Percentiles rank a stretch among this genome's conserved stretches.
Evolutionary conservation across 2,113 vertebrate genomes (phyloP).

Genomic region (Dendrocopos noguchii): DNA sequence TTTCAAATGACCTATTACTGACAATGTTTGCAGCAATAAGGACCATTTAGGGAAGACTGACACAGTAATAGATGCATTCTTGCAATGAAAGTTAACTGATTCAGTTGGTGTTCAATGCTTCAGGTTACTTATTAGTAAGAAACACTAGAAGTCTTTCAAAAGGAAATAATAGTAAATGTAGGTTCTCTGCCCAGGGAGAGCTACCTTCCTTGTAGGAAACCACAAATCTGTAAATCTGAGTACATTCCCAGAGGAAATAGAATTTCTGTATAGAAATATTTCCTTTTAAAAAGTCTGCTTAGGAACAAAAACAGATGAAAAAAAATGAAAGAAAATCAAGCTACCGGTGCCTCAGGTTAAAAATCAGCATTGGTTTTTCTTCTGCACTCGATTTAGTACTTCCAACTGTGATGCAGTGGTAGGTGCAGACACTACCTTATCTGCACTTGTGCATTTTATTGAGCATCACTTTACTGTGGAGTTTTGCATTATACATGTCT

Average conservation of each 20-base stretch:
- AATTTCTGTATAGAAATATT: not conserved
- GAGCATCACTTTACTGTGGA: not conserved
- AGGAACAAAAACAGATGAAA: not conserved
- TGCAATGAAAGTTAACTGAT: not conserved
- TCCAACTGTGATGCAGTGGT: not conserved
- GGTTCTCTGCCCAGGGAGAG: not conserved
- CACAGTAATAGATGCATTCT: not conserved
- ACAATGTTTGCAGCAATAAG: not conserved
- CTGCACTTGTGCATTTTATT: not conserved
- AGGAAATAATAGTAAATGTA: not conserved
- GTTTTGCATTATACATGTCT: not conserved
- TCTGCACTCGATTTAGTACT: not conserved
- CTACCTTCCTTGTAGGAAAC: not conserved
- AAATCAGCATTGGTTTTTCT: not conserved
- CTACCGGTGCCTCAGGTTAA: not conserved
- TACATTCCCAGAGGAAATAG: not conserved
- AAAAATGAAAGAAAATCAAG: not conserved
- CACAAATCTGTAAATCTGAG: not conserved
- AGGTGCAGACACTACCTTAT: not conserved
- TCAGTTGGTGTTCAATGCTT: not conserved
- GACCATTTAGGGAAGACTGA: not conserved
- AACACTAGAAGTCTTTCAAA: not conserved
- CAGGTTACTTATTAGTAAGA: not conserved
- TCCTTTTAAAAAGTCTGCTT: not conserved
- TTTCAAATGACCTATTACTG: not conserved